Evolutionary conservation across 35 echinoderm and acorn worm species (phyloP).

Genomic region (Anneissia japonica): DNA sequence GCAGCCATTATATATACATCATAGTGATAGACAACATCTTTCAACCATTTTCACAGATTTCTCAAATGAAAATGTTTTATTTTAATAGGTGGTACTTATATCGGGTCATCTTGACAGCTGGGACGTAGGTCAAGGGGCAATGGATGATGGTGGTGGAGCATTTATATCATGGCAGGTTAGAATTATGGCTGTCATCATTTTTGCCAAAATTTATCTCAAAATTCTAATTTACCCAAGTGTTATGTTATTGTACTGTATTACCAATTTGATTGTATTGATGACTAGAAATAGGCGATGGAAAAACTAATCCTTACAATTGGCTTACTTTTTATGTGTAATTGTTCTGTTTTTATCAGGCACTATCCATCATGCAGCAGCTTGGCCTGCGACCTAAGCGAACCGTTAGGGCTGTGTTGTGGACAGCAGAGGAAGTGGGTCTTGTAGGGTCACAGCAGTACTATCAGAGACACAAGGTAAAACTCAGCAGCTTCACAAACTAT

Average conservation of each 20-base stretch:
- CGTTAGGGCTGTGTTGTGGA: slow-evolving; percentile 67
- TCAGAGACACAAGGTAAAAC: slow-evolving; percentile 46
- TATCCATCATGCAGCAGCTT: slow-evolving; percentile 59
- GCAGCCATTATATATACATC: too few species aligned
- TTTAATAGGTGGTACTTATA: slow-evolving; percentile 54
- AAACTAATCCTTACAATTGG: too few species aligned
- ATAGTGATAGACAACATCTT: too few species aligned
- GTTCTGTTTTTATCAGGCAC: slow-evolving; percentile 34
- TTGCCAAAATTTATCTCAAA: background rate
- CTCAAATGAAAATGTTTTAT: background rate
- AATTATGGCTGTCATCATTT: background rate
- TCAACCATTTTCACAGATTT: too few species aligned
- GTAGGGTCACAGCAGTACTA: slow-evolving; percentile 63
- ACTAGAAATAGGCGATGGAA: background rate
- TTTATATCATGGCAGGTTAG: slow-evolving; percentile 83
- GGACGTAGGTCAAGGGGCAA: slow-evolving; percentile 76
- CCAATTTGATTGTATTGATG: background rate
- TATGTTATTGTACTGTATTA: background rate
- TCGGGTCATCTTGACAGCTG: slow-evolving; percentile 82
- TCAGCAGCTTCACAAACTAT: background rate
- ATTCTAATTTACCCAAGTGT: background rate
- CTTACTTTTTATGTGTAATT: too few species aligned
- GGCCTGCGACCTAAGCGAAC: slow-evolving; percentile 64
- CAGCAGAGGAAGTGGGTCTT: slow-evolving; percentile 62
- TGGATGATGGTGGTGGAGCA: slow-evolving; percentile 76